Conservation (phyloP, 2,797 vertebrate genomes). For the Neopelma chrysocephalum region DNA sequence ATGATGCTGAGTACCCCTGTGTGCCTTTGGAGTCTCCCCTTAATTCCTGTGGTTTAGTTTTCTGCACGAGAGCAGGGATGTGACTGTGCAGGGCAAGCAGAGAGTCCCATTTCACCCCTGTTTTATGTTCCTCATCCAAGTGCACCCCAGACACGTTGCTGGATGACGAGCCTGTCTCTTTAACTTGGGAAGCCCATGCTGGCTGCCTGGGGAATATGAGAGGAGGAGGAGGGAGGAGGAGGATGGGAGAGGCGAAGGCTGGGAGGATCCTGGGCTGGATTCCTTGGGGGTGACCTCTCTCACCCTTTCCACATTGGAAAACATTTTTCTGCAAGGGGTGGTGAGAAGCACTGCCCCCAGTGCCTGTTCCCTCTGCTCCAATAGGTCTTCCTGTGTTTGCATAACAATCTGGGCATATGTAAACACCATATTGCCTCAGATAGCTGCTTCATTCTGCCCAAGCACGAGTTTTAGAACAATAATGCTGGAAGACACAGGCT, state of each 20-base stretch:
- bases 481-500: neutral
- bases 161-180: neutral
- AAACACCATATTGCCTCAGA: neutral
- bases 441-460: neutral
- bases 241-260: neutral
- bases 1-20: neutral
- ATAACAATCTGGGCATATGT: conserved; percentile 9
- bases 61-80: neutral
- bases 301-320: conserved; percentile 44
- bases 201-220: neutral
- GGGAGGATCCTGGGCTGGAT: conserved; percentile 45
- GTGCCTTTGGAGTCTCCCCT: neutral
- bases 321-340: conserved; percentile 1
- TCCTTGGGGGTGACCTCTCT: conserved; percentile 58
- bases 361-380: conserved; percentile 21
- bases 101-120: neutral
- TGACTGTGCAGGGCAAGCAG: rapidly evolving
- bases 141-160: neutral
- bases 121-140: neutral
- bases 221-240: conserved; percentile 26
- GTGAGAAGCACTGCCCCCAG: neutral
- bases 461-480: neutral
- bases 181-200: neutral
- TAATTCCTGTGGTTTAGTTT: neutral
- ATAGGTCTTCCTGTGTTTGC: conserved; percentile 22